These are phyloP conservation scores for Drosophila lacteicornis DNA, from an alignment of 1,140 invertebrate genomes.

Conservation along the genomic window DNA sequence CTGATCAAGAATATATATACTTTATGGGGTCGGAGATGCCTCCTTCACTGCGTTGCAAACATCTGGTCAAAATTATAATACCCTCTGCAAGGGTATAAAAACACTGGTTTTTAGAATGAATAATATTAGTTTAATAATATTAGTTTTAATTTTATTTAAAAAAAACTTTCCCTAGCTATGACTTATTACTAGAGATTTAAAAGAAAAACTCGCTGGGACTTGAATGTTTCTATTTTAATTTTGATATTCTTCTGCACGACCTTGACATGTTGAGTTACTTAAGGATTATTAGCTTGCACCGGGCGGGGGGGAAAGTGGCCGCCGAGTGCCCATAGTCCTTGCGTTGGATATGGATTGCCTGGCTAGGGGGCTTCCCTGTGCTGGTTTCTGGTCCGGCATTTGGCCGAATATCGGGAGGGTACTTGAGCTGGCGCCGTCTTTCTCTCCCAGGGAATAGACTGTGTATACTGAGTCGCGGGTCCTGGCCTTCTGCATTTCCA, in stretches of 20 bases:
- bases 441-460: background rate
- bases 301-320: background rate
- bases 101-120: no score
- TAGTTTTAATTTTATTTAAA: background rate
- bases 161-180: no score
- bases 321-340: background rate
- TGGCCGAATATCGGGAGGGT: background rate
- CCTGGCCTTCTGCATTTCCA: background rate
- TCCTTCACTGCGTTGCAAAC: no score
- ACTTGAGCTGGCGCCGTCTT: background rate
- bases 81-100: no score
- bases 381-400: no score
- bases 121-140: no score
- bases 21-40: no score
- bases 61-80: no score
- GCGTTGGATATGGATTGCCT: background rate
- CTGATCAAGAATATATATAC: no score
- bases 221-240: background rate
- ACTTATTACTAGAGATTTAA: background rate
- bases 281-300: background rate
- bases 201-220: background rate
- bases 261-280: background rate
- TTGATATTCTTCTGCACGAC: background rate
- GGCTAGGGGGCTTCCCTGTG: background rate
- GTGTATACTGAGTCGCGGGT: background rate